A percentile compares a stretch with the other conserved stretches of the same genome.
Evolutionary conservation across 2,113 vertebrate species (phyloP).

Genomic region (Panthera leo): DNA sequence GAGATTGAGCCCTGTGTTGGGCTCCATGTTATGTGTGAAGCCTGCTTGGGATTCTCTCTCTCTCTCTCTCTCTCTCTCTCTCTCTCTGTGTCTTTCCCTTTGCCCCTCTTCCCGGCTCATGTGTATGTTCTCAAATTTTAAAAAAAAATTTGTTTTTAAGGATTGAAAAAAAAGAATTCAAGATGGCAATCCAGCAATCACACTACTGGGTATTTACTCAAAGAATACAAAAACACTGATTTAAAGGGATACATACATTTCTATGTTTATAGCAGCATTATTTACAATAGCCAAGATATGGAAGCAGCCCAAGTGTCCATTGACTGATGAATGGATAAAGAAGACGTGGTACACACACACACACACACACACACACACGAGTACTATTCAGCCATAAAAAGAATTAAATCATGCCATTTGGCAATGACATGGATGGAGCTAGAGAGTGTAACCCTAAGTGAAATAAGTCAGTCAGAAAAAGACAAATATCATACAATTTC

Average conservation of each 20-base stretch:
- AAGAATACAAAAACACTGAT: not conserved
- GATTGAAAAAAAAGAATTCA: not conserved
- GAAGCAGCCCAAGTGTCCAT: not conserved
- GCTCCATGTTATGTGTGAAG: not conserved
- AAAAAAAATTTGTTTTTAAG: not conserved
- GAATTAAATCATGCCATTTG: not conserved
- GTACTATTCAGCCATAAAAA: not conserved
- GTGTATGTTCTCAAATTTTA: not conserved
- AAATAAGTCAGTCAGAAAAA: not conserved
- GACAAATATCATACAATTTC: not conserved
- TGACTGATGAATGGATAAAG: not conserved
- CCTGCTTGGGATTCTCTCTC: not conserved
- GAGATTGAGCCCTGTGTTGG: not conserved
- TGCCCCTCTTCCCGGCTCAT: not conserved
- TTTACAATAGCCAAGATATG: not conserved
- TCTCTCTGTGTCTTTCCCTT: not conserved
- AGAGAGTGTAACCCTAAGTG: not conserved
- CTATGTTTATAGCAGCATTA: not conserved
- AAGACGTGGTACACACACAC: not conserved
- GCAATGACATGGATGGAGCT: not conserved
- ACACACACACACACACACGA: not conserved
- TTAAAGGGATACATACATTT: not conserved
- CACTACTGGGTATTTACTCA: not conserved
- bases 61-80: not conserved
- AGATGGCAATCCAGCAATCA: not conserved